phyloP scores from a whole-genome alignment of 2,113 vertebrate species.

The Gavialis gangeticus region DNA sequence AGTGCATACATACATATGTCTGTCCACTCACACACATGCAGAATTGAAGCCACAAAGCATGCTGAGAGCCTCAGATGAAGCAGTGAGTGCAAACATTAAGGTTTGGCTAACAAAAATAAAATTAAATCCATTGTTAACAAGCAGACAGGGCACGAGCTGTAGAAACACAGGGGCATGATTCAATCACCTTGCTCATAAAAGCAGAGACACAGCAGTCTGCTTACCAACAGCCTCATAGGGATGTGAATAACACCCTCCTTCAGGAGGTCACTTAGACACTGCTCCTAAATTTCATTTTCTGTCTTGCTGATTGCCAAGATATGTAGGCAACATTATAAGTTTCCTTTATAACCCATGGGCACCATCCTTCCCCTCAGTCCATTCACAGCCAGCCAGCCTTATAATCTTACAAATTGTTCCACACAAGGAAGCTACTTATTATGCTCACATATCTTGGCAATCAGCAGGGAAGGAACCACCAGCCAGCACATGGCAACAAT shows the following conservation, averaged over 20 bases:
- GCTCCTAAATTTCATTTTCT: constrained; percentile 26
- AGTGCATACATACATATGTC: too few species aligned
- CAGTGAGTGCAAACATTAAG: neutral
- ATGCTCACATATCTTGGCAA: neutral
- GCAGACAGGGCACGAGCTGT: neutral
- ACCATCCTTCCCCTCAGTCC: neutral
- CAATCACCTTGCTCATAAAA: neutral
- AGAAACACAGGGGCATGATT: neutral
- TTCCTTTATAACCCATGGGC: neutral
- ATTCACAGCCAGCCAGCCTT: neutral
- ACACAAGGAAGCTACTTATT: neutral
- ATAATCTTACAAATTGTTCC: neutral
- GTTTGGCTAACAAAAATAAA: neutral
- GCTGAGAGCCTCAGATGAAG: neutral
- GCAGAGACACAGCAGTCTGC: neutral
- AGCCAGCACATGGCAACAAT: neutral
- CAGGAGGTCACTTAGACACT: neutral
- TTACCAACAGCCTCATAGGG: neutral
- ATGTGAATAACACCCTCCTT: constrained; percentile 8
- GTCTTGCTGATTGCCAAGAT: neutral
- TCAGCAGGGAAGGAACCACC: neutral
- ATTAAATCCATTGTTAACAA: neutral
- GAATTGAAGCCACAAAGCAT: neutral
- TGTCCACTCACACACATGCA: neutral
- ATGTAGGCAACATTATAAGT: neutral